Conservation (phyloP, 1,140 invertebrate genomes). For the Drosophila burlai region DNA sequence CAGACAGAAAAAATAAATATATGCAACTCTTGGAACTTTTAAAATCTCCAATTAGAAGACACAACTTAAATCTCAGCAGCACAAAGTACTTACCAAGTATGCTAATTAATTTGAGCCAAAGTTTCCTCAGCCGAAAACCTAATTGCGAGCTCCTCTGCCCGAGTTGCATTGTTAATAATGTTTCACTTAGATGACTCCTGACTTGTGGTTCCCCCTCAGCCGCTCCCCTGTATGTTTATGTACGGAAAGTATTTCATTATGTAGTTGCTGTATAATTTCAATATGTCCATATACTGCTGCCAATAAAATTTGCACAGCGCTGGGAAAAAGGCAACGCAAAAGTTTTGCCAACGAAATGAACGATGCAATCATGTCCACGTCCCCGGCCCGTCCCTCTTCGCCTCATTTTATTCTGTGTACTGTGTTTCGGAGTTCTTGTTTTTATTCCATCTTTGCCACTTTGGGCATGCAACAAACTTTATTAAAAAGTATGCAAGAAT, state of each 20-base stretch:
- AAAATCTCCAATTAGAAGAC: conserved; percentile 7
- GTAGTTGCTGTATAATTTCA: conserved; percentile 45
- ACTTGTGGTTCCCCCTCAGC: conserved; percentile 9
- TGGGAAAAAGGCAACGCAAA: conserved; percentile 49
- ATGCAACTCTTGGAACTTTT: background rate
- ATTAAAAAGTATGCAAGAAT: conserved; percentile 80
- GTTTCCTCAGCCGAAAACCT: conserved; percentile 28
- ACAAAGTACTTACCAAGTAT: conserved; percentile 4
- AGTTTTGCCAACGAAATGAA: conserved; percentile 63
- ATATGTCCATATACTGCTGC: conserved; percentile 67
- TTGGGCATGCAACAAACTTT: conserved; percentile 75
- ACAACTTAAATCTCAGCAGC: conserved; percentile 7
- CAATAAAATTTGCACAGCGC: conserved; percentile 64
- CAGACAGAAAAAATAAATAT: background rate
- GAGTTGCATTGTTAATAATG: conserved; percentile 40
- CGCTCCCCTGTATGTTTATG: background rate
- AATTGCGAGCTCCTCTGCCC: conserved; percentile 25
- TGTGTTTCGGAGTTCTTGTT: conserved; percentile 34
- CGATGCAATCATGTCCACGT: conserved; percentile 51
- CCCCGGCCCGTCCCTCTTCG: background rate
- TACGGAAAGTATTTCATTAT: conserved; percentile 45
- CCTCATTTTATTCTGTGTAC: conserved; percentile 5
- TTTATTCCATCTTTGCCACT: conserved; percentile 67
- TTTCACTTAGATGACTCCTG: conserved; percentile 24
- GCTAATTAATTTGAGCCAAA: conserved; percentile 47